Base-by-base conservation (phyloP, 2,888 invertebrate species). In the Zhuqinia jingwanae region DNA sequence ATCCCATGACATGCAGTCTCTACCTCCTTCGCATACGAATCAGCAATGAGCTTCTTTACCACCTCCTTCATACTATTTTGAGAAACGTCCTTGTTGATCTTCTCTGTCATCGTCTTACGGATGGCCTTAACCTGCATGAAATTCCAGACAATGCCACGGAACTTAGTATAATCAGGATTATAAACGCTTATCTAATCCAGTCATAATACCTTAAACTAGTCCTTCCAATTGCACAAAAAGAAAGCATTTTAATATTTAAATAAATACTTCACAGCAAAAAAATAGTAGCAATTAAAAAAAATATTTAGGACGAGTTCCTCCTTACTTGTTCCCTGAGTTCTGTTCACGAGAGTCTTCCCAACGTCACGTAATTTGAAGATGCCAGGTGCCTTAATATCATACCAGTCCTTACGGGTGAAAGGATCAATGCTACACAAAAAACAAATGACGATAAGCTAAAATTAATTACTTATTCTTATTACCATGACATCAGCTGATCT, bases 371-470 rank as follows among this genome's bases (percentile, higher is more conserved):
- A 97, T 92, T 96, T 95, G 94, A 99, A 99, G 97, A 99, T 98
- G 87, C 97, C 97, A 90, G 99, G 99, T 87, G 99, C 99, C 93
- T 99, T 99, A 89, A 99, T 97, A 96, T 99, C 99, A 92, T 99
- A 99, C 99, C 99, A 99, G 93, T 99, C 99, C 93, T 99, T 99
- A 91, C 99, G 96, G 91, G 99, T 98, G 95, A 99, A 99, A 15
- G 99, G 99, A 93, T 99, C 99, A 75, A 99, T 96, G 91, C 97
- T 97, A 93, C 17, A 36, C 65, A 68, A 91, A 93, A 93, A 89
- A 65, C 11, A n/a, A n/a, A n/a, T n/a, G n/a, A n/a, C n/a, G n/a
- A n/a, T n/a, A n/a, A n/a, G n/a, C n/a, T n/a, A n/a, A n/a, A n/a
- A n/a, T n/a, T n/a, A n/a, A n/a, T n/a, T n/a, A n/a, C n/a, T n/a